A percentile compares a stretch with the other conserved stretches of the same genome.
phyloP scores from a whole-genome alignment of 53 echinoderm and acorn worm species.

The Crossaster papposus region DNA sequence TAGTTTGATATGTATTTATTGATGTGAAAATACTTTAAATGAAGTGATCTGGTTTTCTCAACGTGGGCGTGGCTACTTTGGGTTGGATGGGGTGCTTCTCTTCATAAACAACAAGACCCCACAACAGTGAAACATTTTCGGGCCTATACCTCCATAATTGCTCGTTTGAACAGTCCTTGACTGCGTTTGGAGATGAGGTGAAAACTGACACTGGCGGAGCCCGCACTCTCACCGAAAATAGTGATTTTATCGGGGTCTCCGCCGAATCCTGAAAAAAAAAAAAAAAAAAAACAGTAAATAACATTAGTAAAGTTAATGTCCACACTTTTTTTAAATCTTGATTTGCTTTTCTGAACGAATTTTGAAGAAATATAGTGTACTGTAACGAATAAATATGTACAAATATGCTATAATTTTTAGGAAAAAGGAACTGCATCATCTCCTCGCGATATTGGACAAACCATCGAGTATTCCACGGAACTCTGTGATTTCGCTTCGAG shows the following conservation, averaged over 20 bases:
- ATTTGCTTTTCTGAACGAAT: not conserved
- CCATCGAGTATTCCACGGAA: too few relatives aligned
- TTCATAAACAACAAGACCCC: too few relatives aligned
- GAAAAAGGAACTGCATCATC: too few relatives aligned
- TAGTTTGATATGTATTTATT: too few relatives aligned
- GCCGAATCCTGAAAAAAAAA: constrained; percentile 67
- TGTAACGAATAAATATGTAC: too few relatives aligned
- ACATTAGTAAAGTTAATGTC: not conserved
- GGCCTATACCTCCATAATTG: constrained; percentile 73
- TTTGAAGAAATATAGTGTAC: not conserved
- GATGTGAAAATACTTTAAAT: too few relatives aligned
- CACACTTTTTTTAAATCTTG: not conserved
- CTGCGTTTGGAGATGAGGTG: constrained; percentile 71
- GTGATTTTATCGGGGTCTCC: constrained; percentile 76
- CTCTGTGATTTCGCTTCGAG: too few relatives aligned
- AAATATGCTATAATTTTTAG: too few relatives aligned
- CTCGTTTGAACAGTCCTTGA: constrained; percentile 63
- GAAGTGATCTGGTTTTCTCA: too few relatives aligned
- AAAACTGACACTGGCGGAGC: constrained; percentile 68
- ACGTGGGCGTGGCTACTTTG: not conserved
- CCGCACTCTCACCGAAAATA: constrained; percentile 88
- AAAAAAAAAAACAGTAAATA: not conserved
- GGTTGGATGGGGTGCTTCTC: too few relatives aligned
- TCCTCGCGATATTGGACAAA: too few relatives aligned
- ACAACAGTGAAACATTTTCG: too few relatives aligned